Base-by-base conservation (phyloP, 2,888 invertebrate genomes). In the Acholoe squamosa region DNA sequence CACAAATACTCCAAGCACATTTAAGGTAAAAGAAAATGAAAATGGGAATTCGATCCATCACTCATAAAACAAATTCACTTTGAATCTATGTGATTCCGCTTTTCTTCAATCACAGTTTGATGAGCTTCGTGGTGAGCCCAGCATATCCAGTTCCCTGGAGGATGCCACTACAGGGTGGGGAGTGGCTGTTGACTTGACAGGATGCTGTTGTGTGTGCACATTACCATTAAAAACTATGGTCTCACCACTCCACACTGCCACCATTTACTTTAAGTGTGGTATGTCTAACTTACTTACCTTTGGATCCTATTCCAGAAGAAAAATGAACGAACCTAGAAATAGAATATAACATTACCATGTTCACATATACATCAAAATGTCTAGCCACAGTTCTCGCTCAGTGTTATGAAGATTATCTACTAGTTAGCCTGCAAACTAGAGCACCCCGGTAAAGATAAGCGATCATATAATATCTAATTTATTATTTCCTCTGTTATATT, bases 181-280 rank as follows among this genome's bases (percentile, higher is more conserved):
- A 12, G 51, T 71, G 10, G 12, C 10, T 25, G 51, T 71, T 34
- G 25, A 51, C 67, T 3, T 91, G 93, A 93, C 67, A 90, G 86
- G n/a, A 3, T 10, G 12, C 22, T 94, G 94, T 91, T 90, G 90
- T 12, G 92, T 92, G 61, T 94, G 94, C 90, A 91, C 91, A 43
- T 88, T 93, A 28, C 76, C 91, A 12, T 76, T 94, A 54, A 92
- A 92, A 61, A 93, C 93, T 28, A 89, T 92, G 1, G 93, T 94
- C 7, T 94, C 94, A 3, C 93, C 92, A 77, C 91, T 93, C 28
- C 93, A 94, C 56, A 93, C 94, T 34, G 94, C 94, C 14, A 91
- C 93, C 19, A 90, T 93, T 19, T 89, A 93, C 33, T 94, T 94
- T 91, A 91, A 91, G 61, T 94, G 94, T 93, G 94, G 94, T 94